A percentile compares a stretch with the other conserved stretches of the same genome.
Evolutionary conservation across 2,797 vertebrate genomes (phyloP).

Genomic region (Orestias chungarensis): DNA sequence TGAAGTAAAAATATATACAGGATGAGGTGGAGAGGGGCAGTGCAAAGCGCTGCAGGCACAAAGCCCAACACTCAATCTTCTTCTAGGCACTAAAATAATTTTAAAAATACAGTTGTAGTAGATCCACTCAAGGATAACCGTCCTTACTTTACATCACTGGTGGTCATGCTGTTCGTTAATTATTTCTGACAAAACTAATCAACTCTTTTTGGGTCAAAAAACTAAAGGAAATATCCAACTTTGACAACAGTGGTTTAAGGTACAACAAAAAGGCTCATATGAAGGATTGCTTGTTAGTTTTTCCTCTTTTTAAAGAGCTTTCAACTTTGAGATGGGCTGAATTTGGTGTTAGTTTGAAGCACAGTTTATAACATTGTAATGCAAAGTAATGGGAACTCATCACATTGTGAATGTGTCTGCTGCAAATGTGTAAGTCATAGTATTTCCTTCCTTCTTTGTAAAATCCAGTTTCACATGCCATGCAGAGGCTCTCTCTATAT

Average conservation of each 20-base stretch:
- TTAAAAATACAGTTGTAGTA: too few species aligned
- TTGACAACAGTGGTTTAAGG: background rate
- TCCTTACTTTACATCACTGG: too few species aligned
- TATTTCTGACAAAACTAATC: background rate
- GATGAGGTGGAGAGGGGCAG: too few species aligned
- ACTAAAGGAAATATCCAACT: background rate
- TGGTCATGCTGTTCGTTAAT: background rate
- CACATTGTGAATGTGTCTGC: background rate
- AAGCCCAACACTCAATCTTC: too few species aligned
- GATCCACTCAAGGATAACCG: too few species aligned
- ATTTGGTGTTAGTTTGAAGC: background rate
- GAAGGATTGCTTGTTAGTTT: background rate
- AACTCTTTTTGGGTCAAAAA: background rate
- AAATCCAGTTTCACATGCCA: conserved; percentile 38
- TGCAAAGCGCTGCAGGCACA: too few species aligned
- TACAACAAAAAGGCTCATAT: background rate
- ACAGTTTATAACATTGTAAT: background rate
- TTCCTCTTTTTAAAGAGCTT: background rate
- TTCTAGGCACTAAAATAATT: too few species aligned
- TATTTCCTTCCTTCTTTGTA: conserved; percentile 33
- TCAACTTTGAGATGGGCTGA: background rate
- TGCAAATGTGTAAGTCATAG: conserved; percentile 5
- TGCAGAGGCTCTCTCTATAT: conserved; percentile 17
- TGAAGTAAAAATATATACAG: too few species aligned
- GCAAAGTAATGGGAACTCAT: conserved; percentile 9